Conservation (phyloP, 1,140 invertebrate genomes). For the Colletes gigas region DNA sequence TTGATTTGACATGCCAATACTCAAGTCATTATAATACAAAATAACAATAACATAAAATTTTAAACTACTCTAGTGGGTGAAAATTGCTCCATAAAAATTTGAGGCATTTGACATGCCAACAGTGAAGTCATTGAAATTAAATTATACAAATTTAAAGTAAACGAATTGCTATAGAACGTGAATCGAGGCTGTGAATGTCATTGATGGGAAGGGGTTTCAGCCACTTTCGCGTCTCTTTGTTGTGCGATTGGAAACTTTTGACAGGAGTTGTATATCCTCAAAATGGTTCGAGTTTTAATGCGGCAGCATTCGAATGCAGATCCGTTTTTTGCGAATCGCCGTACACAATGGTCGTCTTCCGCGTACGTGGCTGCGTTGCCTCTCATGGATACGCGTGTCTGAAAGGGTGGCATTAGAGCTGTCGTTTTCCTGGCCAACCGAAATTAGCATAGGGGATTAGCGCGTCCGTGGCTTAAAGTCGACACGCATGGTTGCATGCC, state of each 20-base stretch:
- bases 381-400: slow-evolving; percentile 21
- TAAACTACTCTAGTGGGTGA: too few relatives aligned
- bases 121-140: too few relatives aligned
- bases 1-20: too few relatives aligned
- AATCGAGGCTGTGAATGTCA: too few relatives aligned
- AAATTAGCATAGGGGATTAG: slow-evolving; percentile 77
- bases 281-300: neutral
- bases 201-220: neutral
- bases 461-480: slow-evolving; percentile 73
- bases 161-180: too few relatives aligned
- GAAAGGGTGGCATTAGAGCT: slow-evolving; percentile 36
- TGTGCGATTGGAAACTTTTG: neutral
- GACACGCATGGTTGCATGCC: slow-evolving; percentile 73
- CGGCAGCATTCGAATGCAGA: neutral
- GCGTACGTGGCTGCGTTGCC: neutral
- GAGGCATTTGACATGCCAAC: too few relatives aligned
- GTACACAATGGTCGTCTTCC: neutral
- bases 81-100: too few relatives aligned
- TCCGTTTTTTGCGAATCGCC: neutral
- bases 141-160: too few relatives aligned
- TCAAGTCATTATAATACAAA: too few relatives aligned
- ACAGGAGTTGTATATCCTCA: neutral
- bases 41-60: too few relatives aligned
- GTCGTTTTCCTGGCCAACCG: slow-evolving; percentile 48
- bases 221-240: neutral